Percentiles rank a stretch among this genome's conserved stretches.
Conservation (phyloP, 2,888 invertebrate species). For the Altica lythri region DNA sequence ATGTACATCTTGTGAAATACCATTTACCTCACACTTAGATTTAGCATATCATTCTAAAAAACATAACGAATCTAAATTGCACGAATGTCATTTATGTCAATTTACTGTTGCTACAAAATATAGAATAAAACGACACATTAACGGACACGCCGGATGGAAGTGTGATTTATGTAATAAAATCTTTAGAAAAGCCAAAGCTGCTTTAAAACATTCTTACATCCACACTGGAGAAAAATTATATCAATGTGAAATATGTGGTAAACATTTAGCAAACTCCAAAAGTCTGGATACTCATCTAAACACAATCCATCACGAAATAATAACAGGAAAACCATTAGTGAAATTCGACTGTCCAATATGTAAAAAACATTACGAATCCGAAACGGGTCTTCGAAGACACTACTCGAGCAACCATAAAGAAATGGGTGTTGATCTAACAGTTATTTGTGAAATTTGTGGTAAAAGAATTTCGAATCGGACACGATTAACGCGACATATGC, state of each 20-base stretch:
- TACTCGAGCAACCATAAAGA: conserved; percentile 44
- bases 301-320: conserved; percentile 57
- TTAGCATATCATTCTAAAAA: conserved; percentile 47
- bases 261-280: conserved; percentile 28
- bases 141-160: conserved; percentile 54
- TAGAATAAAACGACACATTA: conserved; percentile 53
- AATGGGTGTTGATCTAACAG: conserved; percentile 56
- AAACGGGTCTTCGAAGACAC: conserved; percentile 53
- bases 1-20: conserved; percentile 61
- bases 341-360: conserved; percentile 59
- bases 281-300: conserved; percentile 54
- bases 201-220: conserved; percentile 47
- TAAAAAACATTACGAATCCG: conserved; percentile 51
- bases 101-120: conserved; percentile 48
- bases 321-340: conserved; percentile 45
- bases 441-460: conserved; percentile 47
- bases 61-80: conserved; percentile 43
- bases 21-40: conserved; percentile 54
- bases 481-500: conserved; percentile 54
- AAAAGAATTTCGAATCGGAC: conserved; percentile 40
- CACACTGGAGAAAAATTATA: conserved; percentile 45
- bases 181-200: conserved; percentile 46
- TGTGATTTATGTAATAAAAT: conserved; percentile 50
- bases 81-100: conserved; percentile 49
- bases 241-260: conserved; percentile 22